Evolutionary conservation across 1,140 invertebrate species (phyloP), one percentile per base, ranked within the genome.

Genomic region (Drosophila pachea): DNA sequence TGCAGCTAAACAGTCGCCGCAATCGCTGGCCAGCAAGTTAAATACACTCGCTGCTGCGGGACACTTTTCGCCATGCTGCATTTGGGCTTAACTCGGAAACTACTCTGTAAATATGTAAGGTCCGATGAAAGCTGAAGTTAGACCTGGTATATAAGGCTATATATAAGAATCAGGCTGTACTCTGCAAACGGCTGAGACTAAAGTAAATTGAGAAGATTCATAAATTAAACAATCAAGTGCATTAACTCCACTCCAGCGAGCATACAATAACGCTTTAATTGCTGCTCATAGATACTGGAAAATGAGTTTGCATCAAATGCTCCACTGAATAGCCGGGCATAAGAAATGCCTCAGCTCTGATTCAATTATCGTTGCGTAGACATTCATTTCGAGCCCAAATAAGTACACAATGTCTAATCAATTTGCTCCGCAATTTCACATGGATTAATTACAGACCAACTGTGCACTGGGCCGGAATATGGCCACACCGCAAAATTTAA

Each of bases 1-100:
- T 14, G 14, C 33, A 53, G 31, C 33, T 49, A 36, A 40, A 42
- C 59, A 55, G 3, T 49, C 29, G n/a, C 9, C 2, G 16, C 35
- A 49, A 29, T 63, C 49, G 42, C 29, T 16, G 67, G 53, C 29
- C 4, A 16, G 29, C 29, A 68, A 64, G 52, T 56, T 45, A 52
- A 64, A 69, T 50, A 43, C 33, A 40, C 16, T 47, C 16, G 31
- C 29, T n/a, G 42, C 52, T 50, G 40, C 14, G 45, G 35, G 22
- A 38, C 4, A 4, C 9, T 7, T 14, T 12, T 50, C 4, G 11
- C 32, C 11, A 7, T 42, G 42, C 6, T 33, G 12, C 22, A 3
- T 43, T 7, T 12, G 6, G n/a, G 12, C 40, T 43, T 1, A 43
- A 43, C 5, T 7, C 7, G 12, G n/a, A 43, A 43, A 43, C 40